Base-by-base conservation (phyloP, 1,140 invertebrate genomes). In the Magallana angulata region DNA sequence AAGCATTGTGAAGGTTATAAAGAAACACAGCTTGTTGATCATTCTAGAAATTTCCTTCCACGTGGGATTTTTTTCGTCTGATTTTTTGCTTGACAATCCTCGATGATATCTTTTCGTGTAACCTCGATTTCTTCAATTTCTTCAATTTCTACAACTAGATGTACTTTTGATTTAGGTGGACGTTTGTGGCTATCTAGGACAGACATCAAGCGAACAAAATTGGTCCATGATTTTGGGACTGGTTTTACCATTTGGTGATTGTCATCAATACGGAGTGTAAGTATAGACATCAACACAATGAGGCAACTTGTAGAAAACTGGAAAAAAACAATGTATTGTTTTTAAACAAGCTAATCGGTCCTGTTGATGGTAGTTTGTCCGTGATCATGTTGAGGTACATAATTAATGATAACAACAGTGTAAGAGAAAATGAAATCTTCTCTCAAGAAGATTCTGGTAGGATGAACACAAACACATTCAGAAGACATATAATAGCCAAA, bases 391-490 rank as follows among this genome's bases (percentile, higher is more conserved):
- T 84, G 48, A 87, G 24, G 56, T 64, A 87, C 48, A 87, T 18
- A 84, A 71, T 82, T 4, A 87, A 48, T 14, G 86, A 59, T 18
- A 87, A 24, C 56, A 87, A 60, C 8, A 87, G 76, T 12, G 86
- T 87, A 7, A 87, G 62, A 16, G 81, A 16, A 56, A 57, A 87
- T 6, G 86, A 87, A 58, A 87, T 57, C 36, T 82, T 68, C 24
- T 87, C 86, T 8, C 86, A 81, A 4, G 82, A 84, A 7, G 59
- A 64, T 30, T 57, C 57, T 11, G 86, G 86, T 58, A 87, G 82
- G 18, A 87, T n/a, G 71, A 87, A 87, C 4, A 87, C 86, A 60
- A 87, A 68, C 11, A 71, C 59, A 30, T 87, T 87, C 48, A 87
- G 18, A 18, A 84, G 36, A 24, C 81, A 84, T 7, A 87, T 56